Percentiles rank a stretch among this genome's conserved stretches.
Conservation (phyloP, 1,140 invertebrate species). For the Triops longicaudatus region DNA sequence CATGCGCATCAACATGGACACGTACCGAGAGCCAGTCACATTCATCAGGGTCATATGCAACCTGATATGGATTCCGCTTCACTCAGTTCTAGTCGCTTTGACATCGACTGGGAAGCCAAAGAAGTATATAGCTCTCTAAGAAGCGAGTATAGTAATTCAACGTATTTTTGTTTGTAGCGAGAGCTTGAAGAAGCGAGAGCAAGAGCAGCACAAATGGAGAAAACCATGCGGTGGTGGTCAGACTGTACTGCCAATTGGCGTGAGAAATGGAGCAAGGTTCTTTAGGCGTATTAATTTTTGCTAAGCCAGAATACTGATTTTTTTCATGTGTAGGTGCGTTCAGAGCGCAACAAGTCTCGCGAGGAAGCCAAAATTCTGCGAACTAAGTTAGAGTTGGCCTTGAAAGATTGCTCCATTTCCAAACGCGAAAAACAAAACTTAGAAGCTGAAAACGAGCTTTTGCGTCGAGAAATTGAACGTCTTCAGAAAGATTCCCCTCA, state of each 20-base stretch:
- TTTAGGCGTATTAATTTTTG: background rate
- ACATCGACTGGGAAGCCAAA: conserved; percentile 39
- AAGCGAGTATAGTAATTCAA: background rate
- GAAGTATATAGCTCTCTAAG: conserved; percentile 34
- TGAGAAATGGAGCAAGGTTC: conserved; percentile 91
- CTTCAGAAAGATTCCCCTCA: conserved; percentile 43
- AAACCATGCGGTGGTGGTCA: conserved; percentile 97
- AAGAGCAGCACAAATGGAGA: conserved; percentile 92
- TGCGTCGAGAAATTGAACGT: conserved; percentile 70
- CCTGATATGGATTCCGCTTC: conserved; percentile 30
- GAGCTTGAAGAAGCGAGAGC: conserved; percentile 85
- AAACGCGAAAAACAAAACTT: conserved; percentile 73
- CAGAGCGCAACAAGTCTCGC: conserved; percentile 73
- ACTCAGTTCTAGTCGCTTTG: conserved; percentile 33
- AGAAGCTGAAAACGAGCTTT: conserved; percentile 66
- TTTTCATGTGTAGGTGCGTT: conserved; percentile 49
- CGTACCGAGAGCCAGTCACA: background rate
- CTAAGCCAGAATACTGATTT: conserved; percentile 8
- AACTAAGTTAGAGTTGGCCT: conserved; percentile 62
- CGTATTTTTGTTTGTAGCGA: conserved; percentile 41
- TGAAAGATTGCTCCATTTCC: conserved; percentile 64
- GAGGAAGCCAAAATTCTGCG: conserved; percentile 76
- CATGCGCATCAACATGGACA: background rate
- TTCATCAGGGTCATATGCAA: conserved; percentile 25
- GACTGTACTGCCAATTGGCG: conserved; percentile 84